These are phyloP conservation scores for Baronia brevicornis DNA, from an alignment of 2,888 invertebrate species.

Conservation along the genomic window DNA sequence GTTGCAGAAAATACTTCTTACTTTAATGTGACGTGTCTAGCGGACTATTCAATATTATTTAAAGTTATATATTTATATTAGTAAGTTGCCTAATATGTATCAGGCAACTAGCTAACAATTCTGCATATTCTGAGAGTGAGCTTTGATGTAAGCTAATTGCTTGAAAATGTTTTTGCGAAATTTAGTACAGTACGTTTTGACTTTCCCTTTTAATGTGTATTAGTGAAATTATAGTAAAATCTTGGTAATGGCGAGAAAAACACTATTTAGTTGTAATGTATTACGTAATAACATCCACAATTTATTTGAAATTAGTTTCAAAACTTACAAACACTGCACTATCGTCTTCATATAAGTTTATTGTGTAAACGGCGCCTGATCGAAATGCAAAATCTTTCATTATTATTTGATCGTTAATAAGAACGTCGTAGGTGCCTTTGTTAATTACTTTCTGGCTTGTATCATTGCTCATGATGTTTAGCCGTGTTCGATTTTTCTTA, in stretches of 20 bases:
- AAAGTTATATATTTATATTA: too few species aligned
- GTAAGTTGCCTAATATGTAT: too few species aligned
- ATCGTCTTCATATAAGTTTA: constrained; percentile 57
- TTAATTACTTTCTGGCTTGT: constrained; percentile 33
- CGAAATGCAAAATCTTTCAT: constrained; percentile 47
- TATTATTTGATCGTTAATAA: constrained; percentile 40
- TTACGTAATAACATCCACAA: not conserved
- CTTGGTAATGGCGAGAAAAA: too few species aligned
- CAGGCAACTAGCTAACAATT: too few species aligned
- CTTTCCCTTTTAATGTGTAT: too few species aligned
- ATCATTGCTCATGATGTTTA: constrained; percentile 35
- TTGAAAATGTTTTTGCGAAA: too few species aligned
- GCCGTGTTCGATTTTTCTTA: constrained; percentile 36
- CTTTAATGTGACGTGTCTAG: not conserved
- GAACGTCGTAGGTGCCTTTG: constrained; percentile 51
- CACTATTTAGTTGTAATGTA: not conserved
- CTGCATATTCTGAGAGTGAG: too few species aligned
- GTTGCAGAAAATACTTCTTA: too few species aligned
- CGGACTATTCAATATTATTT: not conserved
- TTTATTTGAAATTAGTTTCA: not conserved
- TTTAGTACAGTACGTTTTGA: too few species aligned
- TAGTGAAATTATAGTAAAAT: too few species aligned
- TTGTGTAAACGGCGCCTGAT: constrained; percentile 80
- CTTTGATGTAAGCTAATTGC: too few species aligned
- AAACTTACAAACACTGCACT: constrained; percentile 45